Conservation (phyloP, 2,888 invertebrate genomes). For the Eupeodes latifasciatus region DNA sequence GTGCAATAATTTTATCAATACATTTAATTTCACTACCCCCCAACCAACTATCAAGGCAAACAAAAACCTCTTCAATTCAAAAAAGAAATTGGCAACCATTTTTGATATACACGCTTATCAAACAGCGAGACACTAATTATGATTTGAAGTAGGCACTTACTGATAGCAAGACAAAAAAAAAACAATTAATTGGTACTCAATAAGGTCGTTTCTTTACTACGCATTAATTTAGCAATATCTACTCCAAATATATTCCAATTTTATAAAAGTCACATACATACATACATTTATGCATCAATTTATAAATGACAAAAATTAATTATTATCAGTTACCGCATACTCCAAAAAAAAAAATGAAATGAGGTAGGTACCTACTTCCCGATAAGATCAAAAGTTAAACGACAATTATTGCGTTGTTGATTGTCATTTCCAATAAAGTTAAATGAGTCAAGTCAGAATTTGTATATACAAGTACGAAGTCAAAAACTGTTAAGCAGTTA, state of each 20-base stretch:
- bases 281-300: background rate
- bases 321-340: constrained; percentile 16
- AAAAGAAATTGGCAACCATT: background rate
- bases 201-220: background rate
- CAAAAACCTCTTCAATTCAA: background rate
- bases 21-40: background rate
- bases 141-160: constrained; percentile 15
- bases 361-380: background rate
- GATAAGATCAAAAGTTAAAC: constrained; percentile 39
- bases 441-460: background rate
- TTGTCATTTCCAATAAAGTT: background rate
- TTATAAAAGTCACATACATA: background rate
- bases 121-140: background rate
- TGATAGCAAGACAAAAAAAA: background rate
- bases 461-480: background rate
- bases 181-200: background rate
- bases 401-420: constrained; percentile 28
- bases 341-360: background rate
- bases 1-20: too few species aligned
- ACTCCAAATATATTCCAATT: background rate
- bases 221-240: constrained; percentile 3
- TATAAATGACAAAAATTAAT: background rate
- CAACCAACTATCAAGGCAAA: background rate
- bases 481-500: background rate
- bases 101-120: background rate